These are phyloP conservation scores for Lophochroa leadbeateri DNA, from an alignment of 2,113 vertebrate genomes.

Conservation along the genomic window DNA sequence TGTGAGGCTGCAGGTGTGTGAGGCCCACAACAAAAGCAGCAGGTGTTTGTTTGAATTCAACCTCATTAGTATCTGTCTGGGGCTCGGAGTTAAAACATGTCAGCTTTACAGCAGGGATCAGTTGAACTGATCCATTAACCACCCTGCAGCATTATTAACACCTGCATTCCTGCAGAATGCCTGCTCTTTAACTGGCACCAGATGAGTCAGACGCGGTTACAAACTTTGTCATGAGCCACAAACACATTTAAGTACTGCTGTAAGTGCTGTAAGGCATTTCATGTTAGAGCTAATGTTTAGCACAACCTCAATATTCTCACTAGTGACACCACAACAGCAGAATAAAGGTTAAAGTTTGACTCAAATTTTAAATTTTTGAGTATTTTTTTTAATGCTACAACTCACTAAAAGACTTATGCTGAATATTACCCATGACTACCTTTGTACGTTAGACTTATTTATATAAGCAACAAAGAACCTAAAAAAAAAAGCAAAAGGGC, in stretches of 20 bases:
- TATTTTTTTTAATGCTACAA: background rate
- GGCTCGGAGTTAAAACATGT: accelerated
- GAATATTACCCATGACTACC: background rate
- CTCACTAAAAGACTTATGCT: background rate
- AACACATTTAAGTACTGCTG: background rate
- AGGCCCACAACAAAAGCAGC: background rate
- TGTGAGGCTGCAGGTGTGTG: accelerated
- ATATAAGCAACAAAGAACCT: background rate
- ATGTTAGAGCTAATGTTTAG: background rate
- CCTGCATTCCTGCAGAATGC: background rate
- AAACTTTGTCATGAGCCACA: background rate
- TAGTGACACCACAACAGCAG: background rate
- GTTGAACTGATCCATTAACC: accelerated
- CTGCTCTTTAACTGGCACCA: background rate
- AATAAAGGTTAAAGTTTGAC: background rate
- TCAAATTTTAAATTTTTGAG: background rate
- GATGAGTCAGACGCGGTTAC: background rate
- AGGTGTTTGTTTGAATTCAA: background rate
- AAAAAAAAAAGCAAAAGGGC: slow-evolving; percentile 8
- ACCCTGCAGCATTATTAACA: background rate
- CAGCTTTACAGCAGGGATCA: background rate
- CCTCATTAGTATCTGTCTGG: accelerated
- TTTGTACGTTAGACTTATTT: background rate
- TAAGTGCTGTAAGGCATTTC: background rate
- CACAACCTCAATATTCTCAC: background rate